phyloP scores from a whole-genome alignment of 1,140 invertebrate genomes.

The Aphaenogaster floridana region DNA sequence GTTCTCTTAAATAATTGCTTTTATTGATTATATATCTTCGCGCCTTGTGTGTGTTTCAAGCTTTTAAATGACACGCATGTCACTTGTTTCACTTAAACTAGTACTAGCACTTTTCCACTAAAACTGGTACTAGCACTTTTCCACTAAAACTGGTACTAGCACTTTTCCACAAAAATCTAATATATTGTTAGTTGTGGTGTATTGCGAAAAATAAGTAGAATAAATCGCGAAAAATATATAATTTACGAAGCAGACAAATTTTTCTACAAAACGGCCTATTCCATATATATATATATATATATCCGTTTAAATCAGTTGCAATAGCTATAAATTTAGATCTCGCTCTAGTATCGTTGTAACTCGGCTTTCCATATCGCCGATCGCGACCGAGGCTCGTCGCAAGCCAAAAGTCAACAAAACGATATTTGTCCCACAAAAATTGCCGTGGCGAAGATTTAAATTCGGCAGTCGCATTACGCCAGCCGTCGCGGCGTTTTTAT shows the following conservation, averaged over 20 bases:
- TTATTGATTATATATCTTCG: background rate
- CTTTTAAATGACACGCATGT: background rate
- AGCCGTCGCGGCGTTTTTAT: slow-evolving; percentile 58
- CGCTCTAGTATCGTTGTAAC: background rate
- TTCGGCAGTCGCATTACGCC: slow-evolving; percentile 62
- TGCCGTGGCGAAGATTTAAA: slow-evolving; percentile 59
- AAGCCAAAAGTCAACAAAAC: slow-evolving; percentile 53
- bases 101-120: too few species aligned
- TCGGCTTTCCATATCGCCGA: slow-evolving; percentile 38
- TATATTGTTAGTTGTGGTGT: background rate
- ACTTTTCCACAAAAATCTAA: background rate
- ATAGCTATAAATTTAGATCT: slow-evolving; percentile 42
- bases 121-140: background rate
- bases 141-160: background rate
- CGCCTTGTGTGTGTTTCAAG: background rate
- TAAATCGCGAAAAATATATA: background rate
- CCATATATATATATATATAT: too few species aligned
- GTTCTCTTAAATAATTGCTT: slow-evolving; percentile 29
- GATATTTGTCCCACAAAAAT: slow-evolving; percentile 62
- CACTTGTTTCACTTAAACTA: background rate
- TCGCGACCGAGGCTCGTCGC: slow-evolving; percentile 31
- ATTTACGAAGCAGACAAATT: background rate
- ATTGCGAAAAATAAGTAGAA: background rate
- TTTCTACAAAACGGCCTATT: background rate
- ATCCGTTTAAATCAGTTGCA: slow-evolving; percentile 8